Percentiles rank a stretch among this genome's conserved stretches.
These are phyloP conservation scores for Pelusios castaneus DNA, from an alignment of 2,113 vertebrate genomes.

Conservation along the genomic window DNA sequence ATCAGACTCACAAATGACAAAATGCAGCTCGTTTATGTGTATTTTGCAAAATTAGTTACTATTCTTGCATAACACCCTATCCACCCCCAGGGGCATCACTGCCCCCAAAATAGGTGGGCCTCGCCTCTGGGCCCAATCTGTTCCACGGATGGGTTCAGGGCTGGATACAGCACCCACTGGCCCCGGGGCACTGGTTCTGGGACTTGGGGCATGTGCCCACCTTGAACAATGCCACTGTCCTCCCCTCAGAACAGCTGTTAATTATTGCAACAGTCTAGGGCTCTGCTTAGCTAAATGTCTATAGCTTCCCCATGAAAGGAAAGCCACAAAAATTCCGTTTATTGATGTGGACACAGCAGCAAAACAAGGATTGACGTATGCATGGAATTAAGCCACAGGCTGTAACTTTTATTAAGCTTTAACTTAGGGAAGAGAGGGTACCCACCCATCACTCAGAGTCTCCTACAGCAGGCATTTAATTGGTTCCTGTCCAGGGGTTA, in stretches of 20 bases:
- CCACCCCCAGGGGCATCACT: no score
- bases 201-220: no score
- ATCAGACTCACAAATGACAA: not conserved
- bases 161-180: no score
- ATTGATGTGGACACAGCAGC: not conserved
- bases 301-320: not conserved
- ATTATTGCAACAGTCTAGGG: not conserved
- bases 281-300: not conserved
- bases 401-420: not conserved
- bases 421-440: not conserved
- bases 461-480: not conserved
- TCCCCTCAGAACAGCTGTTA: not conserved
- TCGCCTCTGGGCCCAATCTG: no score
- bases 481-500: not conserved
- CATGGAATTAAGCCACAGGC: not conserved
- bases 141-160: no score
- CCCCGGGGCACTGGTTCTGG: no score
- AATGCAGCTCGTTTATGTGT: not conserved
- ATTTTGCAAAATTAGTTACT: not conserved
- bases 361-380: not conserved
- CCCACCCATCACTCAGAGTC: not conserved
- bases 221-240: no score
- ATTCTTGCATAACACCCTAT: not conserved
- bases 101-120: no score
- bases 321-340: not conserved